Conservation (phyloP, 2,797 vertebrate genomes). For the Vireo griseus region DNA sequence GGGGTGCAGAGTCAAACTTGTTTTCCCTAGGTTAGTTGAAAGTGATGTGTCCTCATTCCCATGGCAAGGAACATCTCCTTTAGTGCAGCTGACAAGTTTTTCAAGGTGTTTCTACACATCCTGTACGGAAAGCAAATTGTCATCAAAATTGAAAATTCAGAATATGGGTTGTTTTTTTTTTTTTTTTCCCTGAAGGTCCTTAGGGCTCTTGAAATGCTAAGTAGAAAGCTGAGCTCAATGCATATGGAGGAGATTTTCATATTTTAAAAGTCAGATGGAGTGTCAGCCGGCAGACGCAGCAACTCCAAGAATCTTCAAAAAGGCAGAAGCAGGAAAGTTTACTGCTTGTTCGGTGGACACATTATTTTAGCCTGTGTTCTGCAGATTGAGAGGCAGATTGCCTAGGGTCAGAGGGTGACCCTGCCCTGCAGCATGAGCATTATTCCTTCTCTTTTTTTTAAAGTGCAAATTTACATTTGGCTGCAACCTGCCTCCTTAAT, state of each 20-base stretch:
- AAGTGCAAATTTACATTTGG: constrained; percentile 58
- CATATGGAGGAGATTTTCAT: constrained; percentile 64
- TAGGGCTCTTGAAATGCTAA: constrained; percentile 72
- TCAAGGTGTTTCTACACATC: constrained; percentile 55
- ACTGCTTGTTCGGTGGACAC: background rate
- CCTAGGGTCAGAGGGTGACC: constrained; percentile 59
- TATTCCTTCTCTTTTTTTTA: background rate
- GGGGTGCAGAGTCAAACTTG: background rate
- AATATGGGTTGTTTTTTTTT: background rate
- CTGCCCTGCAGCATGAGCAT: constrained; percentile 42
- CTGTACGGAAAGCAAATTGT: constrained; percentile 64
- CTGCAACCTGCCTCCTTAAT: constrained; percentile 53
- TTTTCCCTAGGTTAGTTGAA: constrained; percentile 30
- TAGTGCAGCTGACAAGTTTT: constrained; percentile 33
- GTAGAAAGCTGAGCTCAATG: constrained; percentile 50
- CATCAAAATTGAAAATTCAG: constrained; percentile 67
- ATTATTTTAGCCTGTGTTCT: constrained; percentile 45
- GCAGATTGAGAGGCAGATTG: constrained; percentile 38
- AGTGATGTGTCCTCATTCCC: background rate
- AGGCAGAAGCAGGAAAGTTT: constrained; percentile 39
- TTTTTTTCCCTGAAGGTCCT: constrained; percentile 52
- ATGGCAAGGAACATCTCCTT: constrained; percentile 7
- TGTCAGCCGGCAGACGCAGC: constrained; percentile 24
- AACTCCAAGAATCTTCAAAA: constrained; percentile 65
- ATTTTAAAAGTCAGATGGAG: constrained; percentile 60